Evolutionary conservation across 2,797 vertebrate genomes (phyloP).

Genomic region (Pseudopleuronectes americanus): DNA sequence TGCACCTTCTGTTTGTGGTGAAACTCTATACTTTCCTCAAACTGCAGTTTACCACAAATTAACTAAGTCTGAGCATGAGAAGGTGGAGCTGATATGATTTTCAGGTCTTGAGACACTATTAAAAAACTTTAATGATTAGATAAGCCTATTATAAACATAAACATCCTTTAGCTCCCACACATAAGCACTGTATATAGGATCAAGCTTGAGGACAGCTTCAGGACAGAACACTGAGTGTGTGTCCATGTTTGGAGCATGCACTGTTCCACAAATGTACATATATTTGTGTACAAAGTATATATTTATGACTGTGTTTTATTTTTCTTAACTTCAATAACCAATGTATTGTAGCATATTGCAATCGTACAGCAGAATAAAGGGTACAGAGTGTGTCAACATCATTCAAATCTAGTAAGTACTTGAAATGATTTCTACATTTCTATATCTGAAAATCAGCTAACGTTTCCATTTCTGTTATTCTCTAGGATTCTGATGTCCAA

Average conservation of each 20-base stretch:
- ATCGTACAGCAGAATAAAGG: not conserved
- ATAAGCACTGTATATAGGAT: too few species aligned
- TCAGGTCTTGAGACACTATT: not conserved
- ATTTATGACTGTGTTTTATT: not conserved
- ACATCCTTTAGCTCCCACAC: not conserved
- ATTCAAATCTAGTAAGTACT: not conserved
- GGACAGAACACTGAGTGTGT: too few species aligned
- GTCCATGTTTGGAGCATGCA: not conserved
- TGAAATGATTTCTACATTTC: not conserved
- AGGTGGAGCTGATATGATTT: not conserved
- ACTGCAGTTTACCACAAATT: not conserved
- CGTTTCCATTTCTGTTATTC: not conserved
- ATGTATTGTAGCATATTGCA: not conserved
- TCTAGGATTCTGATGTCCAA: not conserved
- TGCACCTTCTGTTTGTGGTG: not conserved
- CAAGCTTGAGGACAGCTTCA: too few species aligned
- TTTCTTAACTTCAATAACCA: not conserved
- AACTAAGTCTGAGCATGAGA: not conserved
- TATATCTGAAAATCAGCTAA: too few species aligned
- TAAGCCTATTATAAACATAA: not conserved
- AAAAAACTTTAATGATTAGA: not conserved
- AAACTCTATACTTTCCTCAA: not conserved
- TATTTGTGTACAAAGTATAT: not conserved
- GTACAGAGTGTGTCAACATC: not conserved
- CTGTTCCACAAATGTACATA: not conserved